Percentiles rank a stretch among this genome's conserved stretches.
These are phyloP conservation scores for Caenorhabditis imperialis DNA, from an alignment of 2,888 invertebrate species.

Conservation along the genomic window DNA sequence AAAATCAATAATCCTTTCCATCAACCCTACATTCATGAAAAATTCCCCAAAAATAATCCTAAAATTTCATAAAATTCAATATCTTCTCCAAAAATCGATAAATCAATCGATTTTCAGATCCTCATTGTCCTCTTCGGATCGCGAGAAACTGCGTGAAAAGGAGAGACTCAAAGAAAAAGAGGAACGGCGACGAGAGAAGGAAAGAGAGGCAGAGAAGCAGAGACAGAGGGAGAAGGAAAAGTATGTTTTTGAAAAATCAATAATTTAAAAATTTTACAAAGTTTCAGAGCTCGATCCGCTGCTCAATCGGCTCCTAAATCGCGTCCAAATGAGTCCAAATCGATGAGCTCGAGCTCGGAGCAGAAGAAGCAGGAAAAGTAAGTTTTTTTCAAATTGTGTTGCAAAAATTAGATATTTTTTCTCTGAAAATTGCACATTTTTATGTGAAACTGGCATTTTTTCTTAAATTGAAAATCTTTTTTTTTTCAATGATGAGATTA, in stretches of 20 bases:
- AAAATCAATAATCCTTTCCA: too few relatives aligned
- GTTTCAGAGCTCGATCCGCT: conserved; percentile 17
- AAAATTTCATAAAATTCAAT: not conserved
- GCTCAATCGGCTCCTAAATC: conserved; percentile 8
- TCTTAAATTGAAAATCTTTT: too few relatives aligned
- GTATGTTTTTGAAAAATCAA: not conserved
- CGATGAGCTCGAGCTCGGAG: conserved; percentile 5
- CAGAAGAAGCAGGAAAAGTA: conserved; percentile 22
- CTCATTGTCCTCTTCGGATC: conserved; percentile 11
- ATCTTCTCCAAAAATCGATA: not conserved
- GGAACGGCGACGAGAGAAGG: conserved; percentile 26
- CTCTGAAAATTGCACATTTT: too few relatives aligned
- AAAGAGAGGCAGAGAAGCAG: conserved; percentile 35
- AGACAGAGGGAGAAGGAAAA: conserved; percentile 27
- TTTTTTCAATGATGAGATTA: too few relatives aligned
- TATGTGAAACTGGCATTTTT: too few relatives aligned
- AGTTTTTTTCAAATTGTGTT: conserved; percentile 7
- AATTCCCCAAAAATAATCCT: not conserved
- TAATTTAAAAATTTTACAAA: not conserved
- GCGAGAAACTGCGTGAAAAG: conserved; percentile 24
- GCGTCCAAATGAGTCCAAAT: not conserved
- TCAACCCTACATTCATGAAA: too few relatives aligned
- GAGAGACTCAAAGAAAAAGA: conserved; percentile 32
- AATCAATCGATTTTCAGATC: conserved; percentile 21
- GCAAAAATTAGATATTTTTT: too few relatives aligned